Evolutionary conservation across 2,113 vertebrate species (phyloP).

Genomic region (Zootoca vivipara): DNA sequence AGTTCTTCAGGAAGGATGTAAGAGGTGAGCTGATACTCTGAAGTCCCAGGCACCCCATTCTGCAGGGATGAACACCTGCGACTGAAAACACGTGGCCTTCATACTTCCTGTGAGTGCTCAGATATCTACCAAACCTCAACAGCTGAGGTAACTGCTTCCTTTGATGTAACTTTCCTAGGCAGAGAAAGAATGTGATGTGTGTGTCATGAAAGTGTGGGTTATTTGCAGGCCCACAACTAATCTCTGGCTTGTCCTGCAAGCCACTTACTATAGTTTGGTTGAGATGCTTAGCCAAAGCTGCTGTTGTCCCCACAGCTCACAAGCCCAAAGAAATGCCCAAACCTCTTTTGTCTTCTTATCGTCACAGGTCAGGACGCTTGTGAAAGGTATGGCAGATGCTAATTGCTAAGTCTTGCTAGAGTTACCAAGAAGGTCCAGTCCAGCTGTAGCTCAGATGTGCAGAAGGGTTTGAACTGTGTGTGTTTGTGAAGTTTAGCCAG

Average conservation of each 20-base stretch:
- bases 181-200: background rate
- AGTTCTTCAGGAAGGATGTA: background rate
- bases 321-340: background rate
- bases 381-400: constrained; percentile 1
- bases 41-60: background rate
- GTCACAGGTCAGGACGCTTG: background rate
- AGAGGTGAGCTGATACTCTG: background rate
- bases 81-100: background rate
- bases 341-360: constrained; percentile 2
- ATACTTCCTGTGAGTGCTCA: background rate
- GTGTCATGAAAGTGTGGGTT: background rate
- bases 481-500: background rate
- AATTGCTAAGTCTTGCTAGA: background rate
- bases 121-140: too few species aligned
- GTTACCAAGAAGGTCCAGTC: too few species aligned
- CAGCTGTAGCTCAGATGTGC: rapidly evolving
- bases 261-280: background rate
- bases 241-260: background rate
- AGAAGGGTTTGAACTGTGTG: background rate
- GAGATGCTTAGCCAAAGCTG: background rate
- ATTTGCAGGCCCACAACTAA: background rate
- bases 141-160: background rate
- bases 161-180: background rate
- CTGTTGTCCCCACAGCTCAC: background rate
- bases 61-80: background rate